phyloP scores from a whole-genome alignment of 2,888 invertebrate species.

The Drosophila phalerata region DNA sequence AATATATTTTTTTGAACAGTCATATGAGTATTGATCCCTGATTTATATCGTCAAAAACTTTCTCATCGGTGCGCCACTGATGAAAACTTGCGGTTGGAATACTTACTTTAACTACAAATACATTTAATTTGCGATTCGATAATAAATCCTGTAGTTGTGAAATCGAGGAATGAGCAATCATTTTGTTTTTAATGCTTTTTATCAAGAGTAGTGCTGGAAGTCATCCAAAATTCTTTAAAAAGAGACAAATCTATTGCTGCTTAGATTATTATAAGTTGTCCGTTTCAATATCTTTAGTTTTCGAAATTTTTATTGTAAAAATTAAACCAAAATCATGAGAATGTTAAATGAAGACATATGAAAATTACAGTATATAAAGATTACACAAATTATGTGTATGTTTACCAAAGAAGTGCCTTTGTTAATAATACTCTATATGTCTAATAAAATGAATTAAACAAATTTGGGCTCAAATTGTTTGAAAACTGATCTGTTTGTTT shows the following conservation, averaged over 20 bases:
- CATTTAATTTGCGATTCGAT: too few species aligned
- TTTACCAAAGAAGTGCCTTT: slow-evolving; percentile 44
- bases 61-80: too few species aligned
- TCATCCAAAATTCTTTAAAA: neutral
- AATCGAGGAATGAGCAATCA: neutral
- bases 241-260: neutral
- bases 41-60: too few species aligned
- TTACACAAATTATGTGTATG: slow-evolving; percentile 22
- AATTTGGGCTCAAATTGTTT: slow-evolving; percentile 43
- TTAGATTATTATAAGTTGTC: slow-evolving; percentile 24
- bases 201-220: neutral
- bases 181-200: neutral
- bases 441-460: slow-evolving; percentile 43
- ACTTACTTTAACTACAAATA: too few species aligned
- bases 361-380: slow-evolving; percentile 50
- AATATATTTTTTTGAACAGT: too few species aligned
- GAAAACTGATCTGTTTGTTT: slow-evolving; percentile 2
- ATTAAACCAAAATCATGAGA: slow-evolving; percentile 55
- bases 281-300: slow-evolving; percentile 38
- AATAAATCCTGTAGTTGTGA: too few species aligned
- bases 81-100: too few species aligned
- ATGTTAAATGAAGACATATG: slow-evolving; percentile 38
- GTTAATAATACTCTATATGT: slow-evolving; percentile 55
- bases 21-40: too few species aligned
- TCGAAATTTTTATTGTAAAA: slow-evolving; percentile 63